Evolutionary conservation across 2,113 vertebrate genomes (phyloP).

Genomic region (Aptenodytes patagonicus): DNA sequence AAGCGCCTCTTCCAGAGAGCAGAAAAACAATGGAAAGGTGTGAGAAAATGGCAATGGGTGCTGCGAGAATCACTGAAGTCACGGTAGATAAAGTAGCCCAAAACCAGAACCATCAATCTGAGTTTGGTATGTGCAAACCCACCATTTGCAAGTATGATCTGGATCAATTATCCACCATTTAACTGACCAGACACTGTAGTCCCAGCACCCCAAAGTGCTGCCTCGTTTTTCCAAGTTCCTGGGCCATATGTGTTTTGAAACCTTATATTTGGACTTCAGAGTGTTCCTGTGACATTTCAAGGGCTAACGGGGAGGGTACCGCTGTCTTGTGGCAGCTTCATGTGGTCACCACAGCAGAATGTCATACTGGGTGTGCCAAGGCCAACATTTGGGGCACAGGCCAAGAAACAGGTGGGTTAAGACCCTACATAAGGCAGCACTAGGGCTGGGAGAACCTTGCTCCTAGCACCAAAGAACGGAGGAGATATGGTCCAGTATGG

Average conservation of each 20-base stretch:
- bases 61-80: not conserved
- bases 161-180: not conserved
- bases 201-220: not conserved
- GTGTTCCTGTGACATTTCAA: not conserved
- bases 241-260: not conserved
- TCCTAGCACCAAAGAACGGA: not conserved
- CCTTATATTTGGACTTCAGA: not conserved
- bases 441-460: not conserved
- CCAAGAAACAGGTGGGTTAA: not conserved
- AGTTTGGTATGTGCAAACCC: not conserved
- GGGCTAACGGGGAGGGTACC: not conserved
- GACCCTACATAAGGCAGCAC: not conserved
- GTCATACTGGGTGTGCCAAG: not conserved
- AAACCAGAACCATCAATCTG: not conserved
- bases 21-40: rapidly evolving
- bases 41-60: not conserved
- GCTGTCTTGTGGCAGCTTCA: not conserved
- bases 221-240: not conserved
- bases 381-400: not conserved
- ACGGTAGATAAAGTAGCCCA: not conserved
- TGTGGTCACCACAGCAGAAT: not conserved
- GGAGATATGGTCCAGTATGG: too few relatives aligned
- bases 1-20: not conserved
- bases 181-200: not conserved
- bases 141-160: not conserved